Evolutionary conservation across 2,113 vertebrate species (phyloP).

Genomic region (Talpa occidentalis): DNA sequence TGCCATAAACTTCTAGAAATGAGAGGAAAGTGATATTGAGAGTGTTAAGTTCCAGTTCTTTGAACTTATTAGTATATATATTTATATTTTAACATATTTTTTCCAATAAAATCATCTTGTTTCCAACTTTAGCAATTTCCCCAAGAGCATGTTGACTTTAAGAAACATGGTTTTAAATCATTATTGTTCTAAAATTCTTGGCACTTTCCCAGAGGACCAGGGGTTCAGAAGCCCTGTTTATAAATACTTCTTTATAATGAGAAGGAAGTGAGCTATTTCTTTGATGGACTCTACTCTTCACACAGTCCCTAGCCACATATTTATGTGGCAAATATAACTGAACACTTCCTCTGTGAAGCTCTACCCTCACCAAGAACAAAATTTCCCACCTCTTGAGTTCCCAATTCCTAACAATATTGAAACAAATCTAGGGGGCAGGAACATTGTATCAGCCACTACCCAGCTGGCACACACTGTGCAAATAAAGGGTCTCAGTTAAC

Average conservation of each 20-base stretch:
- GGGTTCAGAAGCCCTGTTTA: constrained; percentile 30
- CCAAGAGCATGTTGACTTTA: constrained; percentile 39
- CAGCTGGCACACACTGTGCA: not conserved
- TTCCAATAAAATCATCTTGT: constrained; percentile 50
- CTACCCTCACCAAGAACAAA: not conserved
- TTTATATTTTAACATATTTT: constrained; percentile 23
- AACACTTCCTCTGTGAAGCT: not conserved
- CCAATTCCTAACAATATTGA: not conserved
- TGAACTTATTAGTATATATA: constrained; percentile 61
- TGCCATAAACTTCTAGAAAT: not conserved
- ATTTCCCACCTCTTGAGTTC: not conserved
- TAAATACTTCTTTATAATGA: constrained; percentile 49
- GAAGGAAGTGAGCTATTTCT: not conserved
- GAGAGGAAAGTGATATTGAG: constrained; percentile 24
- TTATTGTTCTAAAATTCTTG: constrained; percentile 9
- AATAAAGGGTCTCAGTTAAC: not conserved
- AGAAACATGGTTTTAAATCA: constrained; percentile 22
- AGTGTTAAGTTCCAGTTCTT: not conserved
- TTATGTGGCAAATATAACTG: not conserved
- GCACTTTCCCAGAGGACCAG: not conserved
- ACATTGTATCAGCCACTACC: not conserved
- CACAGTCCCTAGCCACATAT: not conserved
- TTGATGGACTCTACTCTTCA: not conserved
- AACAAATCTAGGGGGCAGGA: not conserved
- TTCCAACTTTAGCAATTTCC: constrained; percentile 51